phyloP scores from a whole-genome alignment of 2,888 invertebrate species.

The Sepiola atlantica region DNA sequence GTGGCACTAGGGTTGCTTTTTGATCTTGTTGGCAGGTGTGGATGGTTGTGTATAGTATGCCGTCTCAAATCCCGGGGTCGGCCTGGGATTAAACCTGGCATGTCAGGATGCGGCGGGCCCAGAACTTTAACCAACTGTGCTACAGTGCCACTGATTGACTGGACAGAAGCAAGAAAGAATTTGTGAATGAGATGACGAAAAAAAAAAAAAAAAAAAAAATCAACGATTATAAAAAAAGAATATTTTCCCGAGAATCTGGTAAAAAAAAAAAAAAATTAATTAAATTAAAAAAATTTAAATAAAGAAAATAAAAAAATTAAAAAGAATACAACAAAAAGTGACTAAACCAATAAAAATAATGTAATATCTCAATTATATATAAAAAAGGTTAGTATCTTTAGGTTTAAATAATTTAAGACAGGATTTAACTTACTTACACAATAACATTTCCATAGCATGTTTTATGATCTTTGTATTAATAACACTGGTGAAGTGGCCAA shows the following conservation, averaged over 20 bases:
- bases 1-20: neutral
- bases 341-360: too few relatives aligned
- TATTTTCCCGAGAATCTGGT: neutral
- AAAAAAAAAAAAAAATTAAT: neutral
- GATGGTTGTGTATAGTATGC: neutral
- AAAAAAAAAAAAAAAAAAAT: neutral
- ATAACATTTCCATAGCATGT: too few relatives aligned
- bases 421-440: too few relatives aligned
- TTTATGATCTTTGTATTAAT: too few relatives aligned
- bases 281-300: too few relatives aligned
- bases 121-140: slow-evolving; percentile 18
- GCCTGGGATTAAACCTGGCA: neutral
- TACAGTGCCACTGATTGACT: neutral
- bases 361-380: too few relatives aligned
- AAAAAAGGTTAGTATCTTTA: too few relatives aligned
- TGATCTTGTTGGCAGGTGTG: neutral
- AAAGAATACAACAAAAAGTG: too few relatives aligned
- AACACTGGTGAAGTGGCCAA: too few relatives aligned
- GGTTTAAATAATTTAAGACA: too few relatives aligned
- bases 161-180: neutral
- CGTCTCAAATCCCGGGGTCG: neutral
- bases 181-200: neutral
- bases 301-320: too few relatives aligned
- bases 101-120: neutral
- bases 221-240: neutral